Evolutionary conservation across 2,113 vertebrate genomes (phyloP).

Genomic region (Dasypus novemcinctus): DNA sequence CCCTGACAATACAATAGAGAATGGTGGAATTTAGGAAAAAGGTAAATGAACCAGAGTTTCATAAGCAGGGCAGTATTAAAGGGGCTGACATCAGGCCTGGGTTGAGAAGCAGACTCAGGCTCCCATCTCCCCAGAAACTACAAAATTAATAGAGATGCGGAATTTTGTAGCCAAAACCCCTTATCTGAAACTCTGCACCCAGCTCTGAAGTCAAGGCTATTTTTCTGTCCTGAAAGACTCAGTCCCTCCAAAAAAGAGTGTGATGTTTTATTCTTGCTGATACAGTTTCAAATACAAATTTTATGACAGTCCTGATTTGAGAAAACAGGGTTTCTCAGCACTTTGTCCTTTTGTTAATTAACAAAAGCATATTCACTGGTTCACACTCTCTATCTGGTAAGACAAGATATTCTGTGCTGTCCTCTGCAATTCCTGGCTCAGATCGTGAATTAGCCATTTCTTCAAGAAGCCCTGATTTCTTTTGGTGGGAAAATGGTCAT

Average conservation of each 20-base stretch:
- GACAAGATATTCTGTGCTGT: neutral
- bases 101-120: neutral
- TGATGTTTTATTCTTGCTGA: neutral
- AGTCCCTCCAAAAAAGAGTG: neutral
- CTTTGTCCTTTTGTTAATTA: neutral
- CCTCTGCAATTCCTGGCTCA: neutral
- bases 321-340: neutral
- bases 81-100: neutral
- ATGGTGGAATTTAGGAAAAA: too few species aligned
- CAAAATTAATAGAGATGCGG: neutral
- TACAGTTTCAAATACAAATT: conserved; percentile 22
- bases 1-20: neutral
- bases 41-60: neutral
- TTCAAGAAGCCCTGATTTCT: neutral
- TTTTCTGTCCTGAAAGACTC: neutral
- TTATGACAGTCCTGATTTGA: neutral
- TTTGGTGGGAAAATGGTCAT: neutral
- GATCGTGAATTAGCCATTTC: neutral
- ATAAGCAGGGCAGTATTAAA: neutral
- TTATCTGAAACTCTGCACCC: neutral
- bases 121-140: neutral
- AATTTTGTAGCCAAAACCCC: neutral
- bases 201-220: neutral
- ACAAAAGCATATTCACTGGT: neutral
- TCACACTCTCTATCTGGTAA: neutral